These are phyloP conservation scores for Drosophila fulvimacula DNA, from an alignment of 2,888 invertebrate species.

Conservation along the genomic window DNA sequence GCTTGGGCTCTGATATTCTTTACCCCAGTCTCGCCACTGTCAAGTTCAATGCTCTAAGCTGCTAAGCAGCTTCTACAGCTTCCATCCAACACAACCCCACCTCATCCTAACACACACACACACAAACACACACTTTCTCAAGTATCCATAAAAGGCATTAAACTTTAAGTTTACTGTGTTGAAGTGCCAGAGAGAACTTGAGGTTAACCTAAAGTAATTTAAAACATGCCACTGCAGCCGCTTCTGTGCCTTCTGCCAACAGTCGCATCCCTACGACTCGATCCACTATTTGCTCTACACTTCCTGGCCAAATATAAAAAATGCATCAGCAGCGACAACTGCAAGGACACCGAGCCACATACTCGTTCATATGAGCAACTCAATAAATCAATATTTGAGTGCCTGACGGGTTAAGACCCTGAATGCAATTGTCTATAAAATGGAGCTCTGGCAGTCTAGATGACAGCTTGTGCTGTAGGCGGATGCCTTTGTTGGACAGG, in stretches of 20 bases:
- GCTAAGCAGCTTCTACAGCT: constrained; percentile 14
- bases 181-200: constrained; percentile 43
- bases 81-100: constrained; percentile 12
- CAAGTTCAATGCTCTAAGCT: constrained; percentile 59
- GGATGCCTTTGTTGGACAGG: constrained; percentile 29
- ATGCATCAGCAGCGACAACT: constrained; percentile 18
- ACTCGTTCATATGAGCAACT: constrained; percentile 59
- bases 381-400: constrained; percentile 76
- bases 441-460: constrained; percentile 16
- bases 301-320: constrained; percentile 32
- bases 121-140: constrained; percentile 17
- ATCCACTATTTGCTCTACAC: constrained; percentile 42
- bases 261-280: constrained; percentile 4
- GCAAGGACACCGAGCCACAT: constrained; percentile 28
- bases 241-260: constrained; percentile 8
- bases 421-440: constrained; percentile 68
- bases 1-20: constrained; percentile 35
- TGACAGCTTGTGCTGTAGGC: constrained; percentile 9
- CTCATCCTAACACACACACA: background rate
- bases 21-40: constrained; percentile 20
- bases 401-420: constrained; percentile 26
- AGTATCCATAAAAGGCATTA: constrained; percentile 70
- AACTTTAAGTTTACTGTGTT: constrained; percentile 56
- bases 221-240: constrained; percentile 29
- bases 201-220: constrained; percentile 60